Evolutionary conservation across 2,113 vertebrate species (phyloP).

Genomic region (Rhinichthys klamathensis): DNA sequence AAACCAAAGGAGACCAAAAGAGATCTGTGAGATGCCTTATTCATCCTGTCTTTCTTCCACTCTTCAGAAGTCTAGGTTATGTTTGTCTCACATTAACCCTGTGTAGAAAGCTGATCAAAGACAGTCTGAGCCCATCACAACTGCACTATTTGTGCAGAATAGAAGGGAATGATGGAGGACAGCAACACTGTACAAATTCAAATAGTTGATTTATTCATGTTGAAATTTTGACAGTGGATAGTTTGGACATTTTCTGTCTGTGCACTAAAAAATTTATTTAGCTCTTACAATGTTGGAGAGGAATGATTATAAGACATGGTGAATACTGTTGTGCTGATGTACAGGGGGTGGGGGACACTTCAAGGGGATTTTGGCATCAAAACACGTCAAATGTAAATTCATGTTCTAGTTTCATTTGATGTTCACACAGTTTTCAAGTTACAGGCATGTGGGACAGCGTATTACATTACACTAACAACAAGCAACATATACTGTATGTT

Average conservation of each 20-base stretch:
- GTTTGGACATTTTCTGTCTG: background rate
- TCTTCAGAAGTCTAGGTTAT: constrained; percentile 19
- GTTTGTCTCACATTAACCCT: constrained; percentile 22
- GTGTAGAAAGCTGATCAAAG: constrained; percentile 19
- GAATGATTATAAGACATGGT: background rate
- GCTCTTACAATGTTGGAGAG: background rate
- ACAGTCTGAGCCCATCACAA: background rate
- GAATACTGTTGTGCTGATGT: constrained; percentile 31
- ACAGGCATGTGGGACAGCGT: background rate
- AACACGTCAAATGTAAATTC: constrained; percentile 11
- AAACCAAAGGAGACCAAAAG: background rate
- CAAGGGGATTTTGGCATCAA: constrained; percentile 39
- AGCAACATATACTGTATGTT: background rate
- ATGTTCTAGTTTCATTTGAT: background rate
- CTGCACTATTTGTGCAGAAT: background rate
- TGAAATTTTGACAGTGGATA: background rate
- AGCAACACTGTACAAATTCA: background rate
- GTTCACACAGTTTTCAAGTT: background rate
- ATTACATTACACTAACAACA: background rate
- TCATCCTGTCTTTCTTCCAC: constrained; percentile 26
- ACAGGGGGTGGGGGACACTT: constrained; percentile 8
- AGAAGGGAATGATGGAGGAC: background rate
- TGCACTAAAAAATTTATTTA: background rate
- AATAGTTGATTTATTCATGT: background rate
- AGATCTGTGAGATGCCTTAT: constrained; percentile 4